phyloP scores from a whole-genome alignment of 2,113 vertebrate genomes.

The Macroglossus sobrinus region DNA sequence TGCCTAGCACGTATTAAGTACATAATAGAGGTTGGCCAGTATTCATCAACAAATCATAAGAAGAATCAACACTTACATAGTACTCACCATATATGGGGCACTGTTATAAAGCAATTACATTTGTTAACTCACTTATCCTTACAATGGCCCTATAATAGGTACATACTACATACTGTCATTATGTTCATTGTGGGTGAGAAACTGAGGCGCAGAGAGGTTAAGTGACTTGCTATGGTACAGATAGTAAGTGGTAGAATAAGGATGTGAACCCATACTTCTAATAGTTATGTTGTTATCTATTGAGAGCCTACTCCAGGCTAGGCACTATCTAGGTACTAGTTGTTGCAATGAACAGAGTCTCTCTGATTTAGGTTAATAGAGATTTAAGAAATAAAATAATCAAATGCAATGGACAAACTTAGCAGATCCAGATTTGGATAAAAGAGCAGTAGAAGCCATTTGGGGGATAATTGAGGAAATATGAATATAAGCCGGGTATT shows the following conservation, averaged over 20 bases:
- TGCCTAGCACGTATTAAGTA: not conserved
- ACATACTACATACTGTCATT: not conserved
- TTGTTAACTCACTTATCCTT: not conserved
- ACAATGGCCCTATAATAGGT: not conserved
- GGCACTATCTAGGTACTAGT: not conserved
- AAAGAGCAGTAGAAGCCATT: not conserved
- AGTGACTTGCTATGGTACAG: not conserved
- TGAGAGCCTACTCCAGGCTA: not conserved
- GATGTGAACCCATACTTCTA: not conserved
- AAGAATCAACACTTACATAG: not conserved
- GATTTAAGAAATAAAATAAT: conserved; percentile 2
- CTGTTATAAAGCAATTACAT: not conserved
- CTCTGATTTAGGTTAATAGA: not conserved
- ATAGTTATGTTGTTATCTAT: not conserved
- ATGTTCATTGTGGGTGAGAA: not conserved
- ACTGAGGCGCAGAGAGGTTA: not conserved
- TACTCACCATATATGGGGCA: not conserved
- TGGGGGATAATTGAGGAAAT: not conserved
- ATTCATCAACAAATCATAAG: not conserved
- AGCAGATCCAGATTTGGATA: not conserved
- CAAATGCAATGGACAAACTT: not conserved
- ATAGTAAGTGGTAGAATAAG: not conserved
- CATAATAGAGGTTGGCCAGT: not conserved
- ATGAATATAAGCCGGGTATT: not conserved
- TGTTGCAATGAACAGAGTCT: not conserved